Evolutionary conservation across 1,140 invertebrate species (phyloP), one percentile per base, ranked within the genome.

Genomic region (Liolophura sinensis): DNA sequence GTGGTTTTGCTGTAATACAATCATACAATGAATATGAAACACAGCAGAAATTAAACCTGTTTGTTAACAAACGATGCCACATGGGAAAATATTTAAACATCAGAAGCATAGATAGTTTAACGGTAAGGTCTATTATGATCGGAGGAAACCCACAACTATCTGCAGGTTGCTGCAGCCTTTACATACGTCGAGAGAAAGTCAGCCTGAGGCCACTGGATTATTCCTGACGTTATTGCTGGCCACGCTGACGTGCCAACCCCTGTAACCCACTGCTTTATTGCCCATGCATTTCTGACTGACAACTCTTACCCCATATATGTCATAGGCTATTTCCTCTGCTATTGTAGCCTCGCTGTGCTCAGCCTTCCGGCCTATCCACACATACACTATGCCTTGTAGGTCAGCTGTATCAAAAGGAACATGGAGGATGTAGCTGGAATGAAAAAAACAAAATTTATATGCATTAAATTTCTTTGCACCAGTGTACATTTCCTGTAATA

Each of bases 361-460:
- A 27, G 92, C 89, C 83, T 95, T 93, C 18, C 88, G 91, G 27
- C 97, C 98, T 73, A 98, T 91, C 98, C 98, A 99, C 12, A 97
- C 94, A 85, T 98, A 99, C 24, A 99, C 93, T 70, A 97, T 95
- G 27, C 97, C 96, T 40, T 91, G 92, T 70, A 92, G 89, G 76
- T 94, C 93, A 65, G 93, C 90, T 64, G 75, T 80, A 78, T 97
- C 94, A 83, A 98, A 95, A 63, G 94, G 94, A 64, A 98, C 95
- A 89, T 96, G 96, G 58, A 98, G 87, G 67, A 98, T 96, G 80
- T 96, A 98, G 82, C 95, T 97, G 72, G 49, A 73, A 69, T 50
- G n/a, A n/a, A n/a, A n/a, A n/a, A 70, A 57, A 64, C 4, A 72
- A 46, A 62, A 56, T n/a, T 60, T 24, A 54, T 24, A 67, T 18